A percentile compares a stretch with the other conserved stretches of the same genome.
phyloP scores from a whole-genome alignment of 1,140 invertebrate species.

The Lysiphlebus fabarum region DNA sequence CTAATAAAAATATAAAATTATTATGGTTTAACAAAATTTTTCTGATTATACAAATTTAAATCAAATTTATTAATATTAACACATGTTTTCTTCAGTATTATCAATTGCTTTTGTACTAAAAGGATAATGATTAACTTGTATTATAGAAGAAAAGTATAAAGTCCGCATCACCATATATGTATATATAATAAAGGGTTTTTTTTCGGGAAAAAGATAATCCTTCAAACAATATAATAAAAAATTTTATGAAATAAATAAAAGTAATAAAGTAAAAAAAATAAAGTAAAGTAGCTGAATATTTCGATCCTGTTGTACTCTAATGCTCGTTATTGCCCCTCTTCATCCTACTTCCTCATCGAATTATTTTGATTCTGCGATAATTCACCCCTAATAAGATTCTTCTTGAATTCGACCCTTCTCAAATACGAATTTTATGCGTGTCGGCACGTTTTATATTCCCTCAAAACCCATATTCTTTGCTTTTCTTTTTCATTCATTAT shows the following conservation, averaged over 20 bases:
- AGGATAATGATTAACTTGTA: not conserved
- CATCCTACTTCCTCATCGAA: slow-evolving; percentile 37
- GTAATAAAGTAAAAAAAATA: slow-evolving; percentile 2
- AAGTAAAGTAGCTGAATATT: slow-evolving; percentile 18
- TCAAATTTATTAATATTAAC: too few relatives aligned
- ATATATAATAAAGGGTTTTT: slow-evolving; percentile 18
- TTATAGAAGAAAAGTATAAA: not conserved
- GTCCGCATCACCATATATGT: not conserved
- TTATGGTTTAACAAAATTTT: too few relatives aligned
- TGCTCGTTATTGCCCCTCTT: slow-evolving; percentile 40
- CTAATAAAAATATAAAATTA: too few relatives aligned
- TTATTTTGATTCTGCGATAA: slow-evolving; percentile 55
- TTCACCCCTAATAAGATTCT: slow-evolving; percentile 48
- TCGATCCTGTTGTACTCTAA: slow-evolving; percentile 34
- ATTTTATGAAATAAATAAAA: not conserved
- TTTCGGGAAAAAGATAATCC: slow-evolving; percentile 19
- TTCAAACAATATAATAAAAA: slow-evolving; percentile 3
- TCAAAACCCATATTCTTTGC: not conserved
- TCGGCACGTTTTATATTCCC: slow-evolving; percentile 7
- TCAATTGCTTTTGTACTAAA: too few relatives aligned
- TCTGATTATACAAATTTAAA: too few relatives aligned
- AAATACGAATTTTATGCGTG: not conserved
- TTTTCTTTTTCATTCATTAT: slow-evolving; percentile 1
- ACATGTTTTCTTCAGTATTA: too few relatives aligned
- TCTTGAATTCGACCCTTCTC: slow-evolving; percentile 14